These are phyloP conservation scores for Eulemur rubriventer DNA, from an alignment of 2,797 vertebrate genomes.

Conservation along the genomic window DNA sequence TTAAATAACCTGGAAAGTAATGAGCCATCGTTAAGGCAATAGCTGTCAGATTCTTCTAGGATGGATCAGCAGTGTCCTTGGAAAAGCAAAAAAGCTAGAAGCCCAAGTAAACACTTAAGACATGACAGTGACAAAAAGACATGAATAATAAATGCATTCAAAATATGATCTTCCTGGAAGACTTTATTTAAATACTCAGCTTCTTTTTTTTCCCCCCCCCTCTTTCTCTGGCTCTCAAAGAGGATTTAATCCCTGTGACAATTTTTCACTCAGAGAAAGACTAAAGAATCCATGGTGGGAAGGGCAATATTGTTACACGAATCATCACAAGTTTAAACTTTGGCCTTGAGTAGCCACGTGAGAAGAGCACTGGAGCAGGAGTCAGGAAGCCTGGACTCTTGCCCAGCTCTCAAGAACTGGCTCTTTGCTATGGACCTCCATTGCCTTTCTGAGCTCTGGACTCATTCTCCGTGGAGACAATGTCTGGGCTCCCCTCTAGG, in stretches of 20 bases:
- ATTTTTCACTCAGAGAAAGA: constrained; percentile 63
- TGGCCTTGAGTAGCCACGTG: neutral
- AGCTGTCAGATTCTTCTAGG: constrained; percentile 44
- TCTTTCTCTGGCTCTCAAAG: constrained; percentile 45
- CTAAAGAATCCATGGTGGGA: neutral
- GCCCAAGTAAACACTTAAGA: constrained; percentile 62
- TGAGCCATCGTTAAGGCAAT: constrained; percentile 56
- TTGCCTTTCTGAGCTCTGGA: neutral
- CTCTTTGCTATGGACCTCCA: neutral
- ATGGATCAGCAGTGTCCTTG: constrained; percentile 43
- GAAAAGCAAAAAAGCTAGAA: constrained; percentile 69
- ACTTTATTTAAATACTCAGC: constrained; percentile 57
- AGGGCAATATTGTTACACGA: constrained; percentile 15
- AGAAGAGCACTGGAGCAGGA: neutral
- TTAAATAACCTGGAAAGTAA: constrained; percentile 70
- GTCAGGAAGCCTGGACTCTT: neutral
- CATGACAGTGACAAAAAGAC: constrained; percentile 57
- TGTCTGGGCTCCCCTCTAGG: neutral
- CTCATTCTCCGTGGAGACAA: neutral
- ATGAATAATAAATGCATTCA: constrained; percentile 71
- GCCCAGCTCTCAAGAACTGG: neutral
- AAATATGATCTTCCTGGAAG: constrained; percentile 60
- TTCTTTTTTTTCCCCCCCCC: neutral
- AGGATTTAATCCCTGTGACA: constrained; percentile 54
- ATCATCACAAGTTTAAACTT: constrained; percentile 49